Evolutionary conservation across 2,888 invertebrate species (phyloP), one percentile per base, ranked within the genome.

Genomic region (Limenitis arthemis): DNA sequence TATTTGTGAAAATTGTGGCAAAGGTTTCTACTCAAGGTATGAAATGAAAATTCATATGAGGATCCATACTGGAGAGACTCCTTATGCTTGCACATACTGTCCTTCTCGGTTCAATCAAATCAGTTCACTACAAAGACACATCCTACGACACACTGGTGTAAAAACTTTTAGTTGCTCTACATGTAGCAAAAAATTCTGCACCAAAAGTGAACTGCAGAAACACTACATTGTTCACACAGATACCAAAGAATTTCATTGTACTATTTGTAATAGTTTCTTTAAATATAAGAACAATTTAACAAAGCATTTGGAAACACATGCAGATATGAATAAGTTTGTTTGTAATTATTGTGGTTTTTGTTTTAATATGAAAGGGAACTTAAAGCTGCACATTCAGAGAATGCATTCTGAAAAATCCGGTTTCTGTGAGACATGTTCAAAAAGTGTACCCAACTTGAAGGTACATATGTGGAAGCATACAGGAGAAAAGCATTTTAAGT

Each of bases 331-430:
- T 30, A 66, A 67, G 5, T 78, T 73, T 64, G 67, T 83, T 11
- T 86, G 86, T 55, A 78, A 77, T 51, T 65, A 79, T 47, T 86
- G 85, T 56, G 78, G 77, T 0, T 64, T 69, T 34, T 81, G 77
- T 40, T 89, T 88, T 58, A 73, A 70, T 52, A 55, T 71, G 3
- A 86, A 87, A 57, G 88, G 87, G 5, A 88, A 87, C 56, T 65
- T 89, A 29, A 87, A 83, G 59, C 73, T 77, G 1, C 89, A 89
- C 55, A 84, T 87, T 42, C 79, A 79, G 51, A 79, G 79, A 9
- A 78, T 81, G 54, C 89, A 89, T 58, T 88, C 88, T 0, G 86
- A 86, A 46, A 78, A 87, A 54, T 88, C 89, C 0, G 89, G 88
- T 9, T 69, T 77, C 39, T 89, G 89, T 61, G 71, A 65, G 4